These are phyloP conservation scores for Tenthredo scrophulariae DNA, from an alignment of 2,888 invertebrate genomes.

Conservation along the genomic window DNA sequence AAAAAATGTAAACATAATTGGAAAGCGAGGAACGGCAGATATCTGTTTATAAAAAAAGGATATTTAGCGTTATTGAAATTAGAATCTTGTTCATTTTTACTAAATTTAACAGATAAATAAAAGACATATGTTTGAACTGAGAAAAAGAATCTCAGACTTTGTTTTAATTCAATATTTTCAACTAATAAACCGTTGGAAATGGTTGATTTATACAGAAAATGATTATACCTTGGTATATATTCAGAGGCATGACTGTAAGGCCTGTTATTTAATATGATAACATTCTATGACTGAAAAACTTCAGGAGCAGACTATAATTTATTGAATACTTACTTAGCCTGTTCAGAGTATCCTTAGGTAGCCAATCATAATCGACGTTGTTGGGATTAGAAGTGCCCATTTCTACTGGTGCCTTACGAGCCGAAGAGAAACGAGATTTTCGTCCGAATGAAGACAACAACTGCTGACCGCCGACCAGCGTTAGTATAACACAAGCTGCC, in stretches of 20 bases:
- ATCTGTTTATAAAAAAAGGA: not conserved
- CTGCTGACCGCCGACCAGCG: slow-evolving; percentile 94
- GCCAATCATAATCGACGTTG: slow-evolving; percentile 99
- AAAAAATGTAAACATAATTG: slow-evolving; percentile 9
- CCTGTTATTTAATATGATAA: too few relatives aligned
- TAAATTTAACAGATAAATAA: too few relatives aligned
- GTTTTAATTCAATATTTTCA: not conserved
- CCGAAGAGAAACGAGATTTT: slow-evolving; percentile 82
- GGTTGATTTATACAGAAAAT: not conserved
- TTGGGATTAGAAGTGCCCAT: slow-evolving; percentile 93
- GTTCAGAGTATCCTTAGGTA: slow-evolving; percentile 94
- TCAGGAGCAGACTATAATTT: not conserved
- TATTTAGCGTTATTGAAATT: not conserved
- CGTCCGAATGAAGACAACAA: slow-evolving; percentile 91
- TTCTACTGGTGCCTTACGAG: slow-evolving; percentile 86
- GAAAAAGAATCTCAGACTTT: not conserved
- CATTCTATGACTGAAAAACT: not conserved
- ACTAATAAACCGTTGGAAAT: not conserved
- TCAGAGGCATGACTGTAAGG: too few relatives aligned
- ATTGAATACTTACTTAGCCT: slow-evolving; percentile 86
- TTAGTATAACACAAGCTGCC: slow-evolving; percentile 92
- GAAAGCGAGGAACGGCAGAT: too few relatives aligned
- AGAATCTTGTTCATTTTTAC: too few relatives aligned
- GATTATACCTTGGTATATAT: not conserved
- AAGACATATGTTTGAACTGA: not conserved